These are phyloP conservation scores for Pollenia angustigena DNA, from an alignment of 2,888 invertebrate genomes.

Conservation along the genomic window DNA sequence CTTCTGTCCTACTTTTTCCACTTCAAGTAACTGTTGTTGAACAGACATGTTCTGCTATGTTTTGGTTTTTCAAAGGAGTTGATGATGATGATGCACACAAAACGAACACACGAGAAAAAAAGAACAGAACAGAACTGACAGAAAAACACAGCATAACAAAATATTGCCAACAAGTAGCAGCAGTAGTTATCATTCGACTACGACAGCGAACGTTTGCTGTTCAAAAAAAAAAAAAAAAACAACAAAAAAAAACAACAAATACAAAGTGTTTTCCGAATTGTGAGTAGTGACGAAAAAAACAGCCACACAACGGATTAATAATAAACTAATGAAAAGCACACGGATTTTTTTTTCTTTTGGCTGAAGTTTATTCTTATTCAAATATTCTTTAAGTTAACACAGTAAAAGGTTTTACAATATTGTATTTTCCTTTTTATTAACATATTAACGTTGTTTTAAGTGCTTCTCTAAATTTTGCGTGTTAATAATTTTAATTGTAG, in stretches of 20 bases:
- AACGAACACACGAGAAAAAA: constrained; percentile 5
- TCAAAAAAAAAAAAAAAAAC: constrained; percentile 17
- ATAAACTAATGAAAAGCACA: constrained; percentile 25
- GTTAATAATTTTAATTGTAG: not conserved
- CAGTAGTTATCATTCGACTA: constrained; percentile 72
- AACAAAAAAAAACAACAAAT: constrained; percentile 56
- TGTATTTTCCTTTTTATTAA: not conserved
- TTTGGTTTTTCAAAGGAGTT: constrained; percentile 30
- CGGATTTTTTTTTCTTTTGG: not conserved
- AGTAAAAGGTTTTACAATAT: not conserved
- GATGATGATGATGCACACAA: not conserved
- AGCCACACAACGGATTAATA: constrained; percentile 12
- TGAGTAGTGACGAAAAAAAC: not conserved
- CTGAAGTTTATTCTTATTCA: constrained; percentile 20
- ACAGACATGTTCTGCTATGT: constrained; percentile 42
- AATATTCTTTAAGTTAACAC: constrained; percentile 42
- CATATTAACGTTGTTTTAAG: not conserved
- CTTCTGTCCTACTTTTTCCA: constrained; percentile 31
- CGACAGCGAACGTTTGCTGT: constrained; percentile 70
- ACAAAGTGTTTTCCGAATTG: constrained; percentile 11
- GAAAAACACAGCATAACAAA: constrained; percentile 67
- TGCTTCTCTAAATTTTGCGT: not conserved
- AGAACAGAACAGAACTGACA: constrained; percentile 27
- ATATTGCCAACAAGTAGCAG: constrained; percentile 74
- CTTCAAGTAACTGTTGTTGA: constrained; percentile 47